Base-by-base conservation (phyloP, 2,888 invertebrate species). In the Acronicta leporina region DNA sequence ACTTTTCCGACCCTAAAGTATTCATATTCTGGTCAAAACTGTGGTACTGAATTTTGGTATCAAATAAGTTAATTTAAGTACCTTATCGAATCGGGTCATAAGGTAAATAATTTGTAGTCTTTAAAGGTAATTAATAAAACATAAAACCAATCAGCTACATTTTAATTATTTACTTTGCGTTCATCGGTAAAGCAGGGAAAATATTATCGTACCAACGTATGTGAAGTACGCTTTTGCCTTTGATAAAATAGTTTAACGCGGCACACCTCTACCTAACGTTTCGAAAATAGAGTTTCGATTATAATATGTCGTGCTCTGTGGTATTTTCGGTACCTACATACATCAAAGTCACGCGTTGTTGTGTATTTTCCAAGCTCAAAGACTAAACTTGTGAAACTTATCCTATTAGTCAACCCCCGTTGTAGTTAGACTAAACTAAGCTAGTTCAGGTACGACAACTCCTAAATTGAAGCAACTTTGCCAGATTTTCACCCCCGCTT, bases 401-500 rank as follows among this genome's bases (percentile, higher is more conserved):
- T 62, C 68, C 68, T 67, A 77, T 77, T 77, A 77, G 70, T 75
- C 65, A 73, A 65, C 68, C 35, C 49, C 51, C 52, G 50, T 64
- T 56, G 49, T 70, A 67, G 54, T 71, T 44, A 63, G 62, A 44
- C 43, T 71, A 48, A 48, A 57, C 62, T 73, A 68, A 73, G 63
- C 73, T 68, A 64, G 60, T 78, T 70, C 64, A 73, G 70, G 68
- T 68, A 65, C 44, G 40, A 41, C 64, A 65, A 68, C 75, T 73
- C 52, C 59, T 53, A 76, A 79, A 73, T 74, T 73, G 63, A 71
- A 77, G 63, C 57, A 52, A 65, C 66, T 60, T 69, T 52, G 48
- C 57, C 57, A 53, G 73, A 65, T 71, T 70, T 58, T 70, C 71
- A 58, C 53, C 67, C 48, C 54, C 50, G 54, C 68, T 67, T 71